phyloP scores from a whole-genome alignment of 2,797 vertebrate genomes.

The Furcifer pardalis region DNA sequence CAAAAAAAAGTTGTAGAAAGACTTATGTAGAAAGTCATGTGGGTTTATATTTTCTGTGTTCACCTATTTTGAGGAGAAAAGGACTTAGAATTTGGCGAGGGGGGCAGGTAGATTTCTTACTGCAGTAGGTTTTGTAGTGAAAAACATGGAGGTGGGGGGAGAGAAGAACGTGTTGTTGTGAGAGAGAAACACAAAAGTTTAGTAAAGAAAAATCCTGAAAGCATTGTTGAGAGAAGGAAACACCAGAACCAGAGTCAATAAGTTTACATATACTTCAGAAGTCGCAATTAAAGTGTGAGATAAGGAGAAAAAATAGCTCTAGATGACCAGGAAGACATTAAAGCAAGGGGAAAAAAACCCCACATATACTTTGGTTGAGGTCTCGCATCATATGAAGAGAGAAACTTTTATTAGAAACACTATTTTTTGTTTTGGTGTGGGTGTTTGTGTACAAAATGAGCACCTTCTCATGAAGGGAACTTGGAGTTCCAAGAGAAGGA shows the following conservation, averaged over 20 bases:
- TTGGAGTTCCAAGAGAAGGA: slow-evolving; percentile 3
- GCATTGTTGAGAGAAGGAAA: not conserved
- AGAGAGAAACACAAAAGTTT: not conserved
- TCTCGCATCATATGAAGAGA: not conserved
- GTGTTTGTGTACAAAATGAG: slow-evolving; percentile 10
- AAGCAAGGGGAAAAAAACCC: not conserved
- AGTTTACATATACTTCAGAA: not conserved
- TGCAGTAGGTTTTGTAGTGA: not conserved
- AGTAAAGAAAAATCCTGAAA: not conserved
- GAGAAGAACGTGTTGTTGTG: not conserved
- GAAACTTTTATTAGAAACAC: not conserved
- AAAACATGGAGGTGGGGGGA: not conserved
- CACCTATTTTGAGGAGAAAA: not conserved
- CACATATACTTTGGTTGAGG: not conserved
- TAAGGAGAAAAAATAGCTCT: not conserved
- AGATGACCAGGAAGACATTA: not conserved
- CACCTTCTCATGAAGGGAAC: slow-evolving; percentile 19
- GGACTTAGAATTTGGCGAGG: not conserved
- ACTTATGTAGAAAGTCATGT: too few species aligned
- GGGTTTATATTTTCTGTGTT: not conserved
- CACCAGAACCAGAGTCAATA: not conserved
- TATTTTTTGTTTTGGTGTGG: not conserved
- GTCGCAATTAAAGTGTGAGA: not conserved
- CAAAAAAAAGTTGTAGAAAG: too few species aligned
- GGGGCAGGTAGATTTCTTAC: not conserved